Evolutionary conservation across 1,140 invertebrate genomes (phyloP), one percentile per base, ranked within the genome.

Genomic region (Leptinotarsa defecta): DNA sequence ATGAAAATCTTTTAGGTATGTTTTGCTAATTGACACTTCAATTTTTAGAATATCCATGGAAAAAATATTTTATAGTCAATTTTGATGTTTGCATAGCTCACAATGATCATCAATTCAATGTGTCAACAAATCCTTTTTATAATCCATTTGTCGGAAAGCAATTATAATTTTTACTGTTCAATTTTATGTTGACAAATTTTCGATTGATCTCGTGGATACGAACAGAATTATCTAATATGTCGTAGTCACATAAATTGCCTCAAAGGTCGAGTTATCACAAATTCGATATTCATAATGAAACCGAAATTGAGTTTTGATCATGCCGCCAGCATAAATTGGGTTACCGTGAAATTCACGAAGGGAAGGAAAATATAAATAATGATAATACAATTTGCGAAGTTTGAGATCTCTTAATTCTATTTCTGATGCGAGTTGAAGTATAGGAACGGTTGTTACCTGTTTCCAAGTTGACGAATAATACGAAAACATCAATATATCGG

Each of bases 221-320:
- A 17, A n/a, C 13, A n/a, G 13, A 43, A 43, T 43, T 19, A 57
- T 57, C 13, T 19, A 57, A 57, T 57, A 57, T 19, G 13, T 19
- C n/a, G 17, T 6, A 17, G 52, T 57, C 13, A 57, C 13, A 15
- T 57, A 19, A 57, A 57, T 17, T 57, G 52, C 52, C 24, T 52
- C 34, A 24, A 68, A 74, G 34, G 64, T 20, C 19, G 34, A 74
- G 17, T 68, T 43, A 68, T 74, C n/a, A 4, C 64, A 64, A 74
- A 74, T 22, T 61, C 19, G 61, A 74, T 74, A 48, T 68, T 48
- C 65, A 71, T 61, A 71, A 71, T 61, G 19, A 34, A 61, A 61
- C 48, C 71, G 27, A 43, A 63, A 73, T 43, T 63, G 57, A 63
- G 74, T 75, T 49, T 71, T 75, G 34, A 43, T 61, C 74, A 61